A percentile compares a stretch with the other conserved stretches of the same genome.
Evolutionary conservation across 2,113 vertebrate species (phyloP).

Genomic region (Taxidea taxus): DNA sequence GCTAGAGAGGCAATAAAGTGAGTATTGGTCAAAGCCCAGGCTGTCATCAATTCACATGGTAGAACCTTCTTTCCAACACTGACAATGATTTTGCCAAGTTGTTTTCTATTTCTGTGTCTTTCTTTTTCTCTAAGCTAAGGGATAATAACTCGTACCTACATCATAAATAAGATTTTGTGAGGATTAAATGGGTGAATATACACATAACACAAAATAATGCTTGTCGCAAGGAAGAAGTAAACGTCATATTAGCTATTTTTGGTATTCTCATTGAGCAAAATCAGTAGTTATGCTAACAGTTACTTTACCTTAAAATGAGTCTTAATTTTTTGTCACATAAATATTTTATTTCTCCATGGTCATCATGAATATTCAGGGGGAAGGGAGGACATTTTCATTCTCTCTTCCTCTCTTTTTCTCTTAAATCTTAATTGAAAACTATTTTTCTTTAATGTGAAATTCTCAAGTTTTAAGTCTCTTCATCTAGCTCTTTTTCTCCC

Average conservation of each 20-base stretch:
- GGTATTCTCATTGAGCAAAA: neutral
- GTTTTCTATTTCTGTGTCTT: neutral
- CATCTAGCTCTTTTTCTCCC: neutral
- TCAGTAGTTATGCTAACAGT: neutral
- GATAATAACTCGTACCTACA: neutral
- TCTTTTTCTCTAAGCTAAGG: neutral
- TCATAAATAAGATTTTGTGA: neutral
- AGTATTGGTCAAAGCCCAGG: neutral
- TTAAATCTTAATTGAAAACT: neutral
- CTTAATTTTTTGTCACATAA: neutral
- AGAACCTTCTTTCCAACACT: neutral
- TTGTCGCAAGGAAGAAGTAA: neutral
- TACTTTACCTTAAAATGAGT: neutral
- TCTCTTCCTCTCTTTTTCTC: neutral
- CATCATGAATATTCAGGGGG: neutral
- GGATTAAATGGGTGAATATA: neutral
- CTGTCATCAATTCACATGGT: neutral
- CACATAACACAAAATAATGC: neutral
- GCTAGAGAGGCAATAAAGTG: neutral
- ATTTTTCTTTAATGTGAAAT: neutral
- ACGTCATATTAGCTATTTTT: neutral
- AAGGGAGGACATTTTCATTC: neutral
- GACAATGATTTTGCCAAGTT: neutral
- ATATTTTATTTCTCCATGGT: neutral
- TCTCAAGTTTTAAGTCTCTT: neutral